Conservation (phyloP, 2,797 vertebrate species). For the Graptemys geographica region DNA sequence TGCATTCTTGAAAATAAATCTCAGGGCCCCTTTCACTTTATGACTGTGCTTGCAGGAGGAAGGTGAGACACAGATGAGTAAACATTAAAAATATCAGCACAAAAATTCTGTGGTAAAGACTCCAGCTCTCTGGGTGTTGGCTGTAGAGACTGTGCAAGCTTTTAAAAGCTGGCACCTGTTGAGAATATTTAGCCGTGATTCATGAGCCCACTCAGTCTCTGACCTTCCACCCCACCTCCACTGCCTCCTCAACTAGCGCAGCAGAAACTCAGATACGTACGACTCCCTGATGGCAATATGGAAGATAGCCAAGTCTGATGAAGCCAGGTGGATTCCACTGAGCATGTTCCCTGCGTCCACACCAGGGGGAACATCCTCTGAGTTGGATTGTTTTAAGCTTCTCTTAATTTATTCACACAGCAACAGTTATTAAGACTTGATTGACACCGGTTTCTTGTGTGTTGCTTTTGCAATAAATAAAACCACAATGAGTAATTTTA, state of each 20-base stretch:
- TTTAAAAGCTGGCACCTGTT: background rate
- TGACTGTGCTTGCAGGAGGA: background rate
- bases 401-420: slow-evolving; percentile 62
- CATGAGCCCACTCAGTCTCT: background rate
- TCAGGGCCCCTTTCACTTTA: background rate
- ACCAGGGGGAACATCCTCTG: background rate
- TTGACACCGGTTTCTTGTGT: slow-evolving; percentile 10
- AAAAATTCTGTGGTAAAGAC: background rate
- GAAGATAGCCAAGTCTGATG: slow-evolving; percentile 55
- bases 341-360: slow-evolving; percentile 22
- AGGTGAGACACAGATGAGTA: slow-evolving; percentile 11
- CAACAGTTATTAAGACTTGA: slow-evolving; percentile 60
- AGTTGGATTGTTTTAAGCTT: slow-evolving; percentile 35
- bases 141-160: background rate
- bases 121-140: background rate
- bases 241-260: background rate
- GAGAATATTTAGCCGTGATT: slow-evolving; percentile 4
- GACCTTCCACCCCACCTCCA: slow-evolving; percentile 10
- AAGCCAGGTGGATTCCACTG: slow-evolving; percentile 55
- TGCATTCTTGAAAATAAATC: background rate
- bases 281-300: slow-evolving; percentile 47
- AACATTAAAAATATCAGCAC: background rate
- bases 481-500: slow-evolving; percentile 54
- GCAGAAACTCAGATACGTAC: slow-evolving; percentile 16
- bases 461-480: slow-evolving; percentile 63